phyloP scores from a whole-genome alignment of 1,140 invertebrate genomes.

The Stegodyphus dumicola region DNA sequence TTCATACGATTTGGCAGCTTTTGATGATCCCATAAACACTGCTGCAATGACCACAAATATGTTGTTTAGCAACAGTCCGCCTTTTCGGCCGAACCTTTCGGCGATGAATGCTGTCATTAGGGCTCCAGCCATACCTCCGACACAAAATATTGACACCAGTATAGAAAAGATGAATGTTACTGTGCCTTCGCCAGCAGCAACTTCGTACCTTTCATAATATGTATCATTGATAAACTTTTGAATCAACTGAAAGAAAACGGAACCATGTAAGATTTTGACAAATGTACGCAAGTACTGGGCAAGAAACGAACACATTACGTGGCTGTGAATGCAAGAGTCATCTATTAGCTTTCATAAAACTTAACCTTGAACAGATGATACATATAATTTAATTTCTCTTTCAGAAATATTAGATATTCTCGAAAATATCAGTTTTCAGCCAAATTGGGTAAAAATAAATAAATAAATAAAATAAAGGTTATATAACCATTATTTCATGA shows the following conservation, averaged over 20 bases:
- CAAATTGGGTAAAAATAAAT: too few species aligned
- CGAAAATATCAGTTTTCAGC: too few species aligned
- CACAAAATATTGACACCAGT: constrained; percentile 86
- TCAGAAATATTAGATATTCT: too few species aligned
- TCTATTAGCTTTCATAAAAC: too few species aligned
- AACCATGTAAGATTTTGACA: neutral
- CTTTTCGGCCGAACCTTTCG: constrained; percentile 83
- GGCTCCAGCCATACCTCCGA: constrained; percentile 93
- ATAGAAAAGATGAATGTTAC: constrained; percentile 75
- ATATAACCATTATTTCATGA: too few species aligned
- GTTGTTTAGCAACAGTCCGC: constrained; percentile 85
- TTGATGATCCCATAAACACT: constrained; percentile 72
- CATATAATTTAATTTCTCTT: too few species aligned
- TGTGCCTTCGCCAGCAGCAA: constrained; percentile 16
- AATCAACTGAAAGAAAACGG: constrained; percentile 73
- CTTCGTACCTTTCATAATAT: constrained; percentile 71
- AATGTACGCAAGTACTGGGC: too few species aligned
- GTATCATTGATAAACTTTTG: constrained; percentile 78
- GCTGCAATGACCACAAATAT: constrained; percentile 78
- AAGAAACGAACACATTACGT: too few species aligned
- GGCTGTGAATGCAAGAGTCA: too few species aligned
- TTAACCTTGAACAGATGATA: too few species aligned
- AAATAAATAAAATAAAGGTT: too few species aligned
- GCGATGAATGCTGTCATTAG: constrained; percentile 80
- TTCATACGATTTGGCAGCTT: constrained; percentile 75